A percentile compares a stretch with the other conserved stretches of the same genome.
phyloP scores from a whole-genome alignment of 1,140 invertebrate species.

The Drosophila micromelanica region DNA sequence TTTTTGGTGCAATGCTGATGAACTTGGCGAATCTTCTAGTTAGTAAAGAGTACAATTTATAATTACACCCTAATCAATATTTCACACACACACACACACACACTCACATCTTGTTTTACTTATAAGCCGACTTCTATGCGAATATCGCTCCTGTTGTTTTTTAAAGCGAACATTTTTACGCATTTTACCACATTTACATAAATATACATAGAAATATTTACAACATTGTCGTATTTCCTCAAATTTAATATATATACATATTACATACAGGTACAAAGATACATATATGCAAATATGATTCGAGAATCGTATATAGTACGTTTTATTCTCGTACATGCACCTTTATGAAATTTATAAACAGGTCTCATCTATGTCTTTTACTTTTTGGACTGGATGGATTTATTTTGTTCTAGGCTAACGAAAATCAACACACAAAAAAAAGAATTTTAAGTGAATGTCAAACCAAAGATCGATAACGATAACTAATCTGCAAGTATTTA shows the following conservation, averaged over 20 bases:
- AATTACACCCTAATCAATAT: constrained; percentile 58
- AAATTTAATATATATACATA: constrained; percentile 27
- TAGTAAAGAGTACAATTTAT: constrained; percentile 75
- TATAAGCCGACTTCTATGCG: constrained; percentile 57
- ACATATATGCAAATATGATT: constrained; percentile 16
- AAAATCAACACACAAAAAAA: constrained; percentile 14
- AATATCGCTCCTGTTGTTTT: constrained; percentile 64
- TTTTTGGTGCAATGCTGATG: constrained; percentile 47
- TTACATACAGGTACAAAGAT: constrained; percentile 52
- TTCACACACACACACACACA: constrained; percentile 18
- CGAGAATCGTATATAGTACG: constrained; percentile 8
- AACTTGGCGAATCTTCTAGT: constrained; percentile 49
- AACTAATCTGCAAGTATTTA: constrained; percentile 25
- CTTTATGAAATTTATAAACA: constrained; percentile 71
- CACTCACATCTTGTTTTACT: constrained; percentile 30
- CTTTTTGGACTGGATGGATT: constrained; percentile 72
- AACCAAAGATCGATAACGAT: constrained; percentile 18
- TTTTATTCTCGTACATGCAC: constrained; percentile 16
- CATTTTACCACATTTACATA: constrained; percentile 27
- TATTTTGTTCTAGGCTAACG: constrained; percentile 64
- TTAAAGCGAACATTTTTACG: constrained; percentile 51
- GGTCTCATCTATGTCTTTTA: constrained; percentile 77
- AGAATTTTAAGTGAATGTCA: constrained; percentile 14
- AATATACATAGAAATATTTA: constrained; percentile 64
- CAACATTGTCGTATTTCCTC: constrained; percentile 39